Percentiles rank a stretch among this genome's conserved stretches.
phyloP scores from a whole-genome alignment of 2,797 vertebrate genomes.

The Amazonetta brasiliensis region DNA sequence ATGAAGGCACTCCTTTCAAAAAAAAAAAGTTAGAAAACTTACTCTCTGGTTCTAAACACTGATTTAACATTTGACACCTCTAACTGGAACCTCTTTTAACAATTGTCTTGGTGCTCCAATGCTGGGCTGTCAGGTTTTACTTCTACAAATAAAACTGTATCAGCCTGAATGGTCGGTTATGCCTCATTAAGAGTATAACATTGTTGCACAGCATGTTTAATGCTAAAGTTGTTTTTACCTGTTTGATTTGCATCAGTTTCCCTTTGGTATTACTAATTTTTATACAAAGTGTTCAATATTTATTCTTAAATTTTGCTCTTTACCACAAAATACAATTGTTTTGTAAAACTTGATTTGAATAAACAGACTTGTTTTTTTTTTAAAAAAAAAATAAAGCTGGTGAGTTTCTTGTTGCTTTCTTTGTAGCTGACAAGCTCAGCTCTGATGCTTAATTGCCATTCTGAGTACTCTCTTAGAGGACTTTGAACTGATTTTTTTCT shows the following conservation, averaged over 20 bases:
- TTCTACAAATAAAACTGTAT: slow-evolving; percentile 55
- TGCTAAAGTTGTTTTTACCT: slow-evolving; percentile 73
- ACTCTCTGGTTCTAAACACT: slow-evolving; percentile 40
- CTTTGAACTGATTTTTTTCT: not conserved
- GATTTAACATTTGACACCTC: slow-evolving; percentile 7
- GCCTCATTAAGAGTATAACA: slow-evolving; percentile 54
- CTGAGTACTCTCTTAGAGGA: not conserved
- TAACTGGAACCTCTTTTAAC: slow-evolving; percentile 29
- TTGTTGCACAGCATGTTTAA: slow-evolving; percentile 73
- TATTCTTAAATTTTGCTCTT: slow-evolving; percentile 77
- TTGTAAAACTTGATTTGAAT: slow-evolving; percentile 80
- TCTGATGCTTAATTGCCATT: not conserved
- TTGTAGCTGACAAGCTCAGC: not conserved
- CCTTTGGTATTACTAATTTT: slow-evolving; percentile 78
- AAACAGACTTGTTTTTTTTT: slow-evolving; percentile 69
- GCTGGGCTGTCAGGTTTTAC: slow-evolving; percentile 57
- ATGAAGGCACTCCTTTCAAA: slow-evolving; percentile 70
- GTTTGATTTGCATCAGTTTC: slow-evolving; percentile 74
- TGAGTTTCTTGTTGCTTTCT: slow-evolving; percentile 10
- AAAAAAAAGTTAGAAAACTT: slow-evolving; percentile 57
- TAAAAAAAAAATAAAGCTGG: not conserved
- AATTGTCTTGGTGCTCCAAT: slow-evolving; percentile 66
- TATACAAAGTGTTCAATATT: slow-evolving; percentile 78
- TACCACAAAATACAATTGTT: slow-evolving; percentile 66
- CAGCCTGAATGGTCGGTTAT: slow-evolving; percentile 66